Evolutionary conservation across 2,797 vertebrate species (phyloP).

Genomic region (Acrocephalus scirpaceus): DNA sequence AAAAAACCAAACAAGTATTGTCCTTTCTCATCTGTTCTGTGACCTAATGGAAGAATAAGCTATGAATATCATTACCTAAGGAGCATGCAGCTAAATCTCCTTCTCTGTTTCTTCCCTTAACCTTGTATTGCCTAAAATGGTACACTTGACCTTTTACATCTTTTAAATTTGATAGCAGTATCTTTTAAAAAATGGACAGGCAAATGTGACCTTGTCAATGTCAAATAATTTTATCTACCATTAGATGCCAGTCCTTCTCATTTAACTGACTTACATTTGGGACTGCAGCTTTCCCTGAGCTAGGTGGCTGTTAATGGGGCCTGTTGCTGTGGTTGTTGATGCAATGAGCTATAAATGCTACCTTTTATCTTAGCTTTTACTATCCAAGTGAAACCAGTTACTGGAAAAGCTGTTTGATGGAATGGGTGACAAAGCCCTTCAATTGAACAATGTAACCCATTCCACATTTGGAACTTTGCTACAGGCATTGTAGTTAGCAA

Average conservation of each 20-base stretch:
- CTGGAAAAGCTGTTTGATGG: constrained; percentile 69
- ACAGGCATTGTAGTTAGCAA: not conserved
- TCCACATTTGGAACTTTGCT: constrained; percentile 40
- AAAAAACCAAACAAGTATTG: not conserved
- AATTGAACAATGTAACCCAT: constrained; percentile 11
- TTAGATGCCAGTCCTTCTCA: constrained; percentile 33
- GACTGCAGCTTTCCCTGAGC: constrained; percentile 42
- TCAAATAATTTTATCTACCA: constrained; percentile 58
- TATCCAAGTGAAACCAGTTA: constrained; percentile 67
- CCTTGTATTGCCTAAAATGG: constrained; percentile 29
- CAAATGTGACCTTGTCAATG: constrained; percentile 44
- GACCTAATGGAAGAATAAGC: constrained; percentile 27
- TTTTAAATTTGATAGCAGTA: constrained; percentile 60
- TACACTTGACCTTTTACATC: constrained; percentile 22
- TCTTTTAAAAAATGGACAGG: constrained; percentile 30
- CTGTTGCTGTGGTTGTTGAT: constrained; percentile 1
- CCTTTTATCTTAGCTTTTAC: constrained; percentile 68
- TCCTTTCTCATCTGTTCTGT: not conserved
- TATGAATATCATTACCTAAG: constrained; percentile 15
- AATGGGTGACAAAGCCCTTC: constrained; percentile 36
- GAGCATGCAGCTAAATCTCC: constrained; percentile 11
- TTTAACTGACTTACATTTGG: constrained; percentile 57
- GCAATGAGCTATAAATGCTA: constrained; percentile 61
- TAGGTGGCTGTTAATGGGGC: constrained; percentile 49
- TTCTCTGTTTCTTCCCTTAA: not conserved